Evolutionary conservation across 64 coral and sea anemone species (phyloP), one percentile per base, ranked within the genome.

Genomic region (Stichodactyla mertensii): DNA sequence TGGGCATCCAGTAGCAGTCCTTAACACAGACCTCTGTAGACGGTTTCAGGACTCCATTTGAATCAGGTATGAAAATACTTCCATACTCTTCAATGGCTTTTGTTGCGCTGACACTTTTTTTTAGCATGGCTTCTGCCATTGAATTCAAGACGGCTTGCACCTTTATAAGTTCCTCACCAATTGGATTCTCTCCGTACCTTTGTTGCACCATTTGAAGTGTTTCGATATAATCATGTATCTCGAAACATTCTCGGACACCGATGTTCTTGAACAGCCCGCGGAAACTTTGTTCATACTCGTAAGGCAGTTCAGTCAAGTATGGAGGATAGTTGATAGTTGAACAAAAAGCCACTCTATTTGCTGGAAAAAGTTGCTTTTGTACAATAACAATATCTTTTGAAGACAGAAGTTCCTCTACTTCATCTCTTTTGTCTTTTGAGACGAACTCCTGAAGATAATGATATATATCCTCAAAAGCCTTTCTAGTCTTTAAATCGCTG

Each of bases 1-100:
- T 57, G 14, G 93, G 55, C 71, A 95, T 95, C 93, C 93, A 95
- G 22, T 18, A 51, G 77, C 93, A 89, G 78, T 95, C 89, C 51
- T 95, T 83, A 8, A 91, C 64, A 18, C 89, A 91, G 51, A 92
- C 56, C 7, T 91, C 77, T 7, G 45, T 77, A 20, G 90, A 67
- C 12, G 61, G 61, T 52, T 87, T 71, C 82, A 95, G 84, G 56
- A 95, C 86, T 58, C 61, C 54, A 4, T 70, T 19, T 5, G 86
- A 86, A 79, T 91, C 87, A 16, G 89, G 93, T 14, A 95, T 77
- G 54, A 85, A 89, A 66, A 60, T 55, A 20, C 54, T 45, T 45
- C 71, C 57, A 94, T 82, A 27, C 9, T 31, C 11, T 86, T 78
- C 28, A 53, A 56, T 81, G 86, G 87, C 55, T 88, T 70, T 6